phyloP scores from a whole-genome alignment of 2,113 vertebrate species.

The Hyaena hyaena region DNA sequence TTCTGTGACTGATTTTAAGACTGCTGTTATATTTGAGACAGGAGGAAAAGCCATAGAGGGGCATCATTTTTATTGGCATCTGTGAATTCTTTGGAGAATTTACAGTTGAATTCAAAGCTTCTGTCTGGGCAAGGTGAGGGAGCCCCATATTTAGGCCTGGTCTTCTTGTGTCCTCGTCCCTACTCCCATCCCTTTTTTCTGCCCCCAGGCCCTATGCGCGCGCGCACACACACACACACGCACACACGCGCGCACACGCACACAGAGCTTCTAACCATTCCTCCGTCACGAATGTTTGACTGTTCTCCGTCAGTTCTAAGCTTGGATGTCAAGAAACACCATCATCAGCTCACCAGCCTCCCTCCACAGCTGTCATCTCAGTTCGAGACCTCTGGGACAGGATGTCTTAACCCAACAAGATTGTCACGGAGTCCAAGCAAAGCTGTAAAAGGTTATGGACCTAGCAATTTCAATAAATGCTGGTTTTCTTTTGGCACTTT shows the following conservation, averaged over 20 bases:
- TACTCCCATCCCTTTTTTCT: neutral
- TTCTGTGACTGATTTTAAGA: neutral
- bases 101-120: neutral
- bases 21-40: neutral
- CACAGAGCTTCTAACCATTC: fast-evolving
- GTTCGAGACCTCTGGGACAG: neutral
- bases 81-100: slow-evolving; percentile 1
- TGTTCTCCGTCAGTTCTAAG: neutral
- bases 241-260: neutral
- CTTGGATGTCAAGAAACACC: neutral
- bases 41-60: neutral
- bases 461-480: neutral
- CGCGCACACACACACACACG: neutral
- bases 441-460: neutral
- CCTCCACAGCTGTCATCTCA: neutral
- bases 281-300: neutral
- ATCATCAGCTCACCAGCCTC: neutral
- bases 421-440: neutral
- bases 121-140: neutral
- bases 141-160: neutral
- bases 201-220: no score
- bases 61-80: neutral
- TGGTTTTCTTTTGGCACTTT: neutral
- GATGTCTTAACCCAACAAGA: neutral
- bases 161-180: neutral